phyloP scores from a whole-genome alignment of 2,888 invertebrate species.

The Polydrusus tereticollis region DNA sequence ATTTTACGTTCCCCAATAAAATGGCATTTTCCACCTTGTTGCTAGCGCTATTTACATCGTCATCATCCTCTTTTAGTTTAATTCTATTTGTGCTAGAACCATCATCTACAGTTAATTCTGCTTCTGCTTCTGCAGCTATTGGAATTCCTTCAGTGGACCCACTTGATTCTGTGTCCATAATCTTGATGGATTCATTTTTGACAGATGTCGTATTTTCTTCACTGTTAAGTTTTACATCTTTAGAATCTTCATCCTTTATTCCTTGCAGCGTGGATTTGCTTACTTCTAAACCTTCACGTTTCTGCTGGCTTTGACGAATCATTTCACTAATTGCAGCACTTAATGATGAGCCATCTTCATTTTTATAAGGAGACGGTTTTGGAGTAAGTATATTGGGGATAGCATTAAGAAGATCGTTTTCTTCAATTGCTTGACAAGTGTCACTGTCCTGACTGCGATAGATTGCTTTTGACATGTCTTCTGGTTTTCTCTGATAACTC shows the following conservation, averaged over 20 bases:
- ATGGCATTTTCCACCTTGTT: background rate
- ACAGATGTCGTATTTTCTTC: background rate
- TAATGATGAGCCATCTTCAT: background rate
- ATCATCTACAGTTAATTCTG: background rate
- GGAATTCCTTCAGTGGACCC: background rate
- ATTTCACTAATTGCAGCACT: background rate
- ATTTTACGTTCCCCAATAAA: background rate
- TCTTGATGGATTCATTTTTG: background rate
- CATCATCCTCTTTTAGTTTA: background rate
- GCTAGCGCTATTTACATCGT: background rate
- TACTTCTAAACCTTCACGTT: background rate
- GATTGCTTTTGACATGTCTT: background rate
- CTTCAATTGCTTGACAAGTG: background rate
- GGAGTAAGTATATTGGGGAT: background rate
- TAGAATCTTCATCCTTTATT: background rate
- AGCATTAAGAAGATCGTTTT: background rate
- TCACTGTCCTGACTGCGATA: background rate
- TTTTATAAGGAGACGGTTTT: background rate
- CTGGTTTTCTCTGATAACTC: slow-evolving; percentile 11
- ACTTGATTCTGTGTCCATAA: background rate
- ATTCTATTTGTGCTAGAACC: background rate
- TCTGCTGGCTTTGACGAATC: background rate
- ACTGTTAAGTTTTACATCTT: background rate
- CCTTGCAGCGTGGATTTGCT: background rate
- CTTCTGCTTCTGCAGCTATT: background rate